These are phyloP conservation scores for Pasiphila rectangulata DNA, from an alignment of 2,888 invertebrate genomes.

Conservation along the genomic window DNA sequence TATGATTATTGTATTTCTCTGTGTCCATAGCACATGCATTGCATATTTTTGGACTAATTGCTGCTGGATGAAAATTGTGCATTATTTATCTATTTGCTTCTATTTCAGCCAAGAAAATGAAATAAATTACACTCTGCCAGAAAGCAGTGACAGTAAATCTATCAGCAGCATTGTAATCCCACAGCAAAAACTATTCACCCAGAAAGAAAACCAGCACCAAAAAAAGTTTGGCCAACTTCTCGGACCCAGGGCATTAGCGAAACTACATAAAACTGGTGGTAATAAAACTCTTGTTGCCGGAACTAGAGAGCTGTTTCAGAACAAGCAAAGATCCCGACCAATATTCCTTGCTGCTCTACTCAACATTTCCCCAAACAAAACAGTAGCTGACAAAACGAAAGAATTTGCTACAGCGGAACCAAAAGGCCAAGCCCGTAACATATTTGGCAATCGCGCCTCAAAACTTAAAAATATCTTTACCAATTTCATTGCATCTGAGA, in stretches of 20 bases:
- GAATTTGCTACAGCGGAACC: constrained; percentile 39
- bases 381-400: constrained; percentile 50
- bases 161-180: constrained; percentile 66
- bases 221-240: constrained; percentile 50
- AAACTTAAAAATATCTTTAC: constrained; percentile 66
- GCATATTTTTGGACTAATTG: background rate
- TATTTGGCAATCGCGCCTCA: constrained; percentile 51
- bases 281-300: constrained; percentile 48
- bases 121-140: constrained; percentile 53
- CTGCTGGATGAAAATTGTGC: background rate
- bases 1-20: no score
- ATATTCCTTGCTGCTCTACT: constrained; percentile 58
- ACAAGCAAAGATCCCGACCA: constrained; percentile 45
- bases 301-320: constrained; percentile 56
- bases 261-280: constrained; percentile 44
- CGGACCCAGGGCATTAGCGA: constrained; percentile 45
- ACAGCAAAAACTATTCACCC: constrained; percentile 58
- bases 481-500: constrained; percentile 62
- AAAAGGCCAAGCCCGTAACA: constrained; percentile 46
- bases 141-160: constrained; percentile 68
- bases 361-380: constrained; percentile 55
- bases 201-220: constrained; percentile 51
- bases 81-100: background rate
- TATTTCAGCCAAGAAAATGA: constrained; percentile 31
- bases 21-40: no score